Base-by-base conservation (phyloP, 2,888 invertebrate genomes). In the Kuschelorhynchus macadamiae region DNA sequence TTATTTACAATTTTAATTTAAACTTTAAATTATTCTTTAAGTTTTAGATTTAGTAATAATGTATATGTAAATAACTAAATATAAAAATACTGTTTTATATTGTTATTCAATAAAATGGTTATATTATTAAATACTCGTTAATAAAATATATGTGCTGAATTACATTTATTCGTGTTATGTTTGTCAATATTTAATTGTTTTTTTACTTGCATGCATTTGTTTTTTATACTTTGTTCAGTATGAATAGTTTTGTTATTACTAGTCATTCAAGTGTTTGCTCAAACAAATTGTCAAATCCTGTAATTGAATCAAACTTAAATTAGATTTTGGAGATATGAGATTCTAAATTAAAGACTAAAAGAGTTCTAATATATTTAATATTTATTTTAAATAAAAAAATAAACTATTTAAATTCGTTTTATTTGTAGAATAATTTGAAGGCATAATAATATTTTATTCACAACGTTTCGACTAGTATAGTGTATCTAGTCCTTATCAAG, bases 211-310 rank as follows among this genome's bases (percentile, higher is more conserved):
- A 36, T 62, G 53, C 62, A 62, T 62, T 62, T 62, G 52, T 60
- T 60, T 60, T n/a, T 41, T 25, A 60, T 61, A 60, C 36, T 60
- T 62, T 62, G 18, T 62, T 44, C 44, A 53, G 14, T 62, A 30
- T 62, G 50, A 25, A 50, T 47, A 59, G 39, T 42, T 50, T 49
- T 30, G 60, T 60, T 47, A 47, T 59, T 50, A 50, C 60, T 60
- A 60, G 60, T 60, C 60, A 60, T 50, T 18, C 32, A 50, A 49
- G 50, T 60, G 49, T 60, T 60, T 60, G 60, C 60, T 60, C 60
- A 60, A 60, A 53, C 36, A 5, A 53, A 53, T 25, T 12, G 53
- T 53, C 32, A 53, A 39, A 60, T 50, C 25, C 21, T 47, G 25
- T 47, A 21, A 47, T 21, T 30, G 9, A 30, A 42, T 18, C 50